phyloP scores from a whole-genome alignment of 1,140 invertebrate genomes.

The Stegodyphus dumicola region DNA sequence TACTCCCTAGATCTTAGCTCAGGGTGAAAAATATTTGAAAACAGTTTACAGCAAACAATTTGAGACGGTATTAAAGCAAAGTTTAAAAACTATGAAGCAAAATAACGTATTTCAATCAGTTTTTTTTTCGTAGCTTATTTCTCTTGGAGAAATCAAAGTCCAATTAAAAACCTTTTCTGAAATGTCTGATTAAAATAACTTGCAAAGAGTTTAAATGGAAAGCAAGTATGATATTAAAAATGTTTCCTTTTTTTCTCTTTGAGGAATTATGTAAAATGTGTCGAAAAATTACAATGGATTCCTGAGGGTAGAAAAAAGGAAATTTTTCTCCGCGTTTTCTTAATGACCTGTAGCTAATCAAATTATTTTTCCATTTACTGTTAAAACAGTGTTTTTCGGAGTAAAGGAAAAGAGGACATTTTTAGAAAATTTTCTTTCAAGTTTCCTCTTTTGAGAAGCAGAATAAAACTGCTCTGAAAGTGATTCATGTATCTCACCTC shows the following conservation, averaged over 20 bases:
- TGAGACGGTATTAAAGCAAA: too few relatives aligned
- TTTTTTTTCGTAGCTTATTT: too few relatives aligned
- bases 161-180: conserved; percentile 20
- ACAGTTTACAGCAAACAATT: too few relatives aligned
- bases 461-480: conserved; percentile 11
- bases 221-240: conserved; percentile 11
- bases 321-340: conserved; percentile 10
- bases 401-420: not conserved
- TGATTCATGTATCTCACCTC: conserved; percentile 19
- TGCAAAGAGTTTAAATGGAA: not conserved
- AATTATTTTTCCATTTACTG: conserved; percentile 46
- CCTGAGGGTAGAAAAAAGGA: not conserved
- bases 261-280: conserved; percentile 1
- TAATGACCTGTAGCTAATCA: conserved; percentile 45
- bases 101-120: too few relatives aligned
- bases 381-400: conserved; percentile 9
- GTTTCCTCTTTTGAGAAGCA: not conserved
- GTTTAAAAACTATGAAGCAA: too few relatives aligned
- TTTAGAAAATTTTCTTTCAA: not conserved
- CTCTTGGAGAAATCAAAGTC: conserved; percentile 17
- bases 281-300: conserved; percentile 7
- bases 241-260: conserved; percentile 9
- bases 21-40: too few relatives aligned
- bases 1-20: too few relatives aligned
- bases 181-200: conserved; percentile 32